These are phyloP conservation scores for Avahi laniger DNA, from an alignment of 2,797 vertebrate species.

Conservation along the genomic window DNA sequence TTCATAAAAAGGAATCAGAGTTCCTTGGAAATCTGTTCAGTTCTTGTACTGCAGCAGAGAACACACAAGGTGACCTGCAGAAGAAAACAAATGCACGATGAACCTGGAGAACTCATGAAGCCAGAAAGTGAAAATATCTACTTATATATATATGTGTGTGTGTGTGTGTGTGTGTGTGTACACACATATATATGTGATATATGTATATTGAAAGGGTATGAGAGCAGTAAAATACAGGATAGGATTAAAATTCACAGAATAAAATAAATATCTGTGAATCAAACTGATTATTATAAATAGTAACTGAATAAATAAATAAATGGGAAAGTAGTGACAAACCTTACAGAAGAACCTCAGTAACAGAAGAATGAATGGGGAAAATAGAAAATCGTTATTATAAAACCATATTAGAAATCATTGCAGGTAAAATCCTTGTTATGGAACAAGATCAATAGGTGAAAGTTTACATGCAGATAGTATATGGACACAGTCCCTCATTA, in stretches of 20 bases:
- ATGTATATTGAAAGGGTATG: too few relatives aligned
- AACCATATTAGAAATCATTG: background rate
- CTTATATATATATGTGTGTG: background rate
- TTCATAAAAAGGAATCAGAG: background rate
- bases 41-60: background rate
- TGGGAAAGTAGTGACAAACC: background rate
- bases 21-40: background rate
- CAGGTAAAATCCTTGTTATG: background rate
- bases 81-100: background rate
- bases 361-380: background rate
- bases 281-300: background rate
- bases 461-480: background rate
- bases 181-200: too few relatives aligned
- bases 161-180: too few relatives aligned
- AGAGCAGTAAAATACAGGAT: background rate
- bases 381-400: background rate
- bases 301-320: background rate
- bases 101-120: background rate
- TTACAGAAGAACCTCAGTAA: background rate
- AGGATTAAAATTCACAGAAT: background rate
- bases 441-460: background rate
- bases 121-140: background rate
- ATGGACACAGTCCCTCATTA: background rate
- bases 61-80: background rate
- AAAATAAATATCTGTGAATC: background rate